These are phyloP conservation scores for Brachypterus glaber DNA, from an alignment of 2,888 invertebrate genomes.

Conservation along the genomic window DNA sequence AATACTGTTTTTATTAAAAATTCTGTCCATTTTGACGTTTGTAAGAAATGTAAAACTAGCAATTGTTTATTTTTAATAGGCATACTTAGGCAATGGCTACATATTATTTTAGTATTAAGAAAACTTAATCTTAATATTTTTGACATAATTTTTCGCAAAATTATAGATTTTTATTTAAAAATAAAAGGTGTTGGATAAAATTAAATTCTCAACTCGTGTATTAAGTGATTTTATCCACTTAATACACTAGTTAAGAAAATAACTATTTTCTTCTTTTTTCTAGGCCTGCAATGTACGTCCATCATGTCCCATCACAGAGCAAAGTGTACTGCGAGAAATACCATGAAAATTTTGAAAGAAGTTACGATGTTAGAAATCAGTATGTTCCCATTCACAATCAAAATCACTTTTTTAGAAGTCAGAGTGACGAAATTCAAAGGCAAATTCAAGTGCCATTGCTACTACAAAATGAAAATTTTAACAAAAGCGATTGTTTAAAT, in stretches of 20 bases:
- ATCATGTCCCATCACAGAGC: slow-evolving; percentile 21
- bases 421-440: slow-evolving; percentile 21
- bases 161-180: neutral
- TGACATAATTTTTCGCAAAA: no score
- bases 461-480: slow-evolving; percentile 22
- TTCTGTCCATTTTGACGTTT: no score
- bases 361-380: slow-evolving; percentile 22
- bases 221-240: slow-evolving; percentile 1
- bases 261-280: slow-evolving; percentile 16
- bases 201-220: no score
- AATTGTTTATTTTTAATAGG: no score
- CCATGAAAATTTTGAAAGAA: slow-evolving; percentile 16
- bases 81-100: no score
- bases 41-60: no score
- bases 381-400: slow-evolving; percentile 21
- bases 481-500: slow-evolving; percentile 16
- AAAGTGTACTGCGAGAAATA: slow-evolving; percentile 22
- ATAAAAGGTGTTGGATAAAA: neutral
- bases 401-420: slow-evolving; percentile 19
- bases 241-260: neutral
- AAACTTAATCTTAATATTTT: no score
- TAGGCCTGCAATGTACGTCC: slow-evolving; percentile 27
- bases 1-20: no score
- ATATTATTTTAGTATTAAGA: no score
- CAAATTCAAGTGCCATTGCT: slow-evolving; percentile 27